A percentile compares a stretch with the other conserved stretches of the same genome.
These are phyloP conservation scores for Nymphalis polychloros DNA, from an alignment of 2,888 invertebrate genomes.

Conservation along the genomic window DNA sequence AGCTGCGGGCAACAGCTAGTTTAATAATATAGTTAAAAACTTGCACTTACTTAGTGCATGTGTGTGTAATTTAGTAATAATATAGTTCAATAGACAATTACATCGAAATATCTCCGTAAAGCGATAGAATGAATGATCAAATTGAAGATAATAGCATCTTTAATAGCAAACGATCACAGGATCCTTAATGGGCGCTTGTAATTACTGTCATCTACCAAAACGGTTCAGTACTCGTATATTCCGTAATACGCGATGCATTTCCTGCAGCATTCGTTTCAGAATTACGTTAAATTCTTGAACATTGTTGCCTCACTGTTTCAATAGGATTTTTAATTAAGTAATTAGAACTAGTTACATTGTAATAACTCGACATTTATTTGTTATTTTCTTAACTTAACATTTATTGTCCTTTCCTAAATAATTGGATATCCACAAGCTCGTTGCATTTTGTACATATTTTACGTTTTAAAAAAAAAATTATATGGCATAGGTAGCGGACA, in stretches of 20 bases:
- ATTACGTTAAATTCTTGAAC: slow-evolving; percentile 17
- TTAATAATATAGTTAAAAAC: no score
- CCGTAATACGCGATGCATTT: slow-evolving; percentile 18
- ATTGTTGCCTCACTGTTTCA: slow-evolving; percentile 14
- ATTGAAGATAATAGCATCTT: slow-evolving; percentile 26
- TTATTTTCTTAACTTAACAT: no score
- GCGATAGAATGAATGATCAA: slow-evolving; percentile 11
- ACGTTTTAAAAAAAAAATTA: no score
- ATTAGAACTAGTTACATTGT: slow-evolving; percentile 5
- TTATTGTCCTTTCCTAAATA: no score
- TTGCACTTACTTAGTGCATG: no score
- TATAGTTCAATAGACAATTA: no score
- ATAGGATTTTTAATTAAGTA: slow-evolving; percentile 18
- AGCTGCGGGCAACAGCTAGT: no score
- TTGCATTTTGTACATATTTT: no score
- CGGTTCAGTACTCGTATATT: slow-evolving; percentile 8
- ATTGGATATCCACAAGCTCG: no score
- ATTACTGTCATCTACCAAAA: slow-evolving; percentile 25
- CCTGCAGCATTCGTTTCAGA: slow-evolving; percentile 23
- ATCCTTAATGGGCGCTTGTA: slow-evolving; percentile 27
- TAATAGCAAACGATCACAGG: slow-evolving; percentile 22
- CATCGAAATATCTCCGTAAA: background rate
- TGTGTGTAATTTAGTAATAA: no score
- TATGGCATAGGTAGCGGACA: no score
- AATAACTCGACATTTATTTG: background rate